phyloP scores from a whole-genome alignment of 2,797 vertebrate genomes.

The Amblyopsis hoosieri region DNA sequence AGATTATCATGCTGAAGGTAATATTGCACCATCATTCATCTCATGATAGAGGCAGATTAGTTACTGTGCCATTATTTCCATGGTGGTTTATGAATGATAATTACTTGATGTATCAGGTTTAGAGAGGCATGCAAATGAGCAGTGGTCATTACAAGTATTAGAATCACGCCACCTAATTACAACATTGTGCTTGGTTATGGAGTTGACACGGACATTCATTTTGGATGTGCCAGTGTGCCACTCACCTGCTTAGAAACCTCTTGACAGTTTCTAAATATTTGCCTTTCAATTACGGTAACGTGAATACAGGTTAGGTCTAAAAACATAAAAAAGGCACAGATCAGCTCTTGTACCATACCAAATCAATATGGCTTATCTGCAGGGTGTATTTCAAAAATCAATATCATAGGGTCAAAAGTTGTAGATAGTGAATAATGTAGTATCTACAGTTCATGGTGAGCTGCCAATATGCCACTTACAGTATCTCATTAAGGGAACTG shows the following conservation, averaged over 20 bases:
- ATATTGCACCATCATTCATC: conserved; percentile 60
- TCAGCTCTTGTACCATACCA: conserved; percentile 19
- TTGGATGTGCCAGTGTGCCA: conserved; percentile 37
- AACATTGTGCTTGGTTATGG: conserved; percentile 54
- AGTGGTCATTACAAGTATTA: conserved; percentile 68
- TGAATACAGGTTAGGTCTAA: conserved; percentile 26
- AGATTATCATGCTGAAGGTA: conserved; percentile 33
- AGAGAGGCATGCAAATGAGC: conserved; percentile 68
- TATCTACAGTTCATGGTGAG: no score
- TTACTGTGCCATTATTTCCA: conserved; percentile 66
- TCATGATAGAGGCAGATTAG: conserved; percentile 61
- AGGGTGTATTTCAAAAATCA: neutral
- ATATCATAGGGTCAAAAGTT: neutral
- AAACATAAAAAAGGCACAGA: conserved; percentile 18
- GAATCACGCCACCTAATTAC: conserved; percentile 58
- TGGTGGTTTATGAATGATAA: conserved; percentile 62
- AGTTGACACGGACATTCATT: conserved; percentile 55
- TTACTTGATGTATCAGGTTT: conserved; percentile 57
- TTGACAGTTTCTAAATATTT: conserved; percentile 43
- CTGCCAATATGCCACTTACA: no score
- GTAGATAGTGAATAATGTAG: no score
- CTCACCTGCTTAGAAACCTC: conserved; percentile 36
- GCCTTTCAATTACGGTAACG: conserved; percentile 25
- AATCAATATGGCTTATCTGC: neutral
- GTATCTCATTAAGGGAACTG: no score